Conservation (phyloP, 2,888 invertebrate species). For the Hybos culiciformis region DNA sequence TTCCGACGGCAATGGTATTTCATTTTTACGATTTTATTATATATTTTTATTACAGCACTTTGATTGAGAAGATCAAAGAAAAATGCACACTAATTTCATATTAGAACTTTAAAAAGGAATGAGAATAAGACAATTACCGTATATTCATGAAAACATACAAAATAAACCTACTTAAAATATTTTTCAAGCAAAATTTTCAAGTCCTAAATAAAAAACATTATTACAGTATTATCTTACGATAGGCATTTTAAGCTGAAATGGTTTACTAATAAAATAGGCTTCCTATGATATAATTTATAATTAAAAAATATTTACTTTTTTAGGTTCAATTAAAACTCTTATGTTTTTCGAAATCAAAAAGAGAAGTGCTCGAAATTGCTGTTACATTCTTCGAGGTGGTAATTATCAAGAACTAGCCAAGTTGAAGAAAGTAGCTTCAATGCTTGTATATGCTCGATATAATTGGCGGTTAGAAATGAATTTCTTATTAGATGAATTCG, state of each 20-base stretch:
- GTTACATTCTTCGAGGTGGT: conserved; percentile 79
- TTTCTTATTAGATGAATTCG: conserved; percentile 78
- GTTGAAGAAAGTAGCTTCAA: conserved; percentile 70
- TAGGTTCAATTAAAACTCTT: conserved; percentile 63
- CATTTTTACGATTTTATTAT: not conserved
- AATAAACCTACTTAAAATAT: no score
- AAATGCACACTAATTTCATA: not conserved
- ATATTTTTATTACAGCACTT: not conserved
- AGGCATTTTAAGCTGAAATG: no score
- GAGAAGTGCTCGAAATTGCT: conserved; percentile 68
- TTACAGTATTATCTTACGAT: no score
- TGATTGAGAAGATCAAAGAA: not conserved
- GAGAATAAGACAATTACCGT: no score
- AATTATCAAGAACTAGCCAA: conserved; percentile 55
- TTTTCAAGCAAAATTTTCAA: no score
- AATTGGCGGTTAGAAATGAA: conserved; percentile 88
- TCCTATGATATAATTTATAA: not conserved
- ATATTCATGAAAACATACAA: no score
- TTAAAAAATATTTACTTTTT: conserved; percentile 14
- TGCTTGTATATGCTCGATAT: conserved; percentile 62
- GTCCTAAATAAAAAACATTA: no score
- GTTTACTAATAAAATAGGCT: not conserved
- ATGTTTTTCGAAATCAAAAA: conserved; percentile 94
- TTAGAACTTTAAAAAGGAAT: no score
- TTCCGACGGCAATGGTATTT: conserved; percentile 37